These are phyloP conservation scores for Tiliacea aurago DNA, from an alignment of 2,888 invertebrate species.

Conservation along the genomic window DNA sequence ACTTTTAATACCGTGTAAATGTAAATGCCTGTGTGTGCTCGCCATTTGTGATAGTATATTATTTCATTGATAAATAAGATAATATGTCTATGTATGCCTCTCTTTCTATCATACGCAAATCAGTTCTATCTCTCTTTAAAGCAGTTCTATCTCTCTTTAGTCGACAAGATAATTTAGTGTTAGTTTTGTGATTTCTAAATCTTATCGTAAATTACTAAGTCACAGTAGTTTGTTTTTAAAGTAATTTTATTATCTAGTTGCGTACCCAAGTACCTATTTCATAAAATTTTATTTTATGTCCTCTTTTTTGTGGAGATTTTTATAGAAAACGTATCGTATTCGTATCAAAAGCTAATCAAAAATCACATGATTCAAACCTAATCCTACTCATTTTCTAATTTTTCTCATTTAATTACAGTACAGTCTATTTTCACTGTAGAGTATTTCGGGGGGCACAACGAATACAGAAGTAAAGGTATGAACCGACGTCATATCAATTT, in stretches of 20 bases:
- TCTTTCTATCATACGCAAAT: constrained; percentile 22
- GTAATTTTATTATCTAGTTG: background rate
- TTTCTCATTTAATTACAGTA: background rate
- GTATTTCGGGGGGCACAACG: constrained; percentile 58
- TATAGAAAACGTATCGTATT: too few relatives aligned
- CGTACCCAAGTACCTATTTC: background rate
- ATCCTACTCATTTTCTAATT: background rate
- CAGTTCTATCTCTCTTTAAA: constrained; percentile 2
- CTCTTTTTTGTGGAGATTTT: background rate
- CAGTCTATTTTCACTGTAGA: constrained; percentile 14
- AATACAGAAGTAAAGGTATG: constrained; percentile 59
- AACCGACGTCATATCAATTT: constrained; percentile 75
- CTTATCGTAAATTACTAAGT: background rate
- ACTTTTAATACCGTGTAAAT: constrained; percentile 12
- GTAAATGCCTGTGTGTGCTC: constrained; percentile 6
- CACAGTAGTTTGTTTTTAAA: background rate
- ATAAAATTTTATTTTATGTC: background rate
- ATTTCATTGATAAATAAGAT: constrained; percentile 51
- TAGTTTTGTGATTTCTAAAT: background rate
- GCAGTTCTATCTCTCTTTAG: background rate
- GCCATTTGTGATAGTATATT: constrained; percentile 19
- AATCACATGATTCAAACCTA: background rate
- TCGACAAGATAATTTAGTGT: background rate
- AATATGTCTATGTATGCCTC: constrained; percentile 37
- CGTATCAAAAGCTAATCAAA: background rate